phyloP scores from a whole-genome alignment of 2,888 invertebrate genomes.

The Cetonia aurata region DNA sequence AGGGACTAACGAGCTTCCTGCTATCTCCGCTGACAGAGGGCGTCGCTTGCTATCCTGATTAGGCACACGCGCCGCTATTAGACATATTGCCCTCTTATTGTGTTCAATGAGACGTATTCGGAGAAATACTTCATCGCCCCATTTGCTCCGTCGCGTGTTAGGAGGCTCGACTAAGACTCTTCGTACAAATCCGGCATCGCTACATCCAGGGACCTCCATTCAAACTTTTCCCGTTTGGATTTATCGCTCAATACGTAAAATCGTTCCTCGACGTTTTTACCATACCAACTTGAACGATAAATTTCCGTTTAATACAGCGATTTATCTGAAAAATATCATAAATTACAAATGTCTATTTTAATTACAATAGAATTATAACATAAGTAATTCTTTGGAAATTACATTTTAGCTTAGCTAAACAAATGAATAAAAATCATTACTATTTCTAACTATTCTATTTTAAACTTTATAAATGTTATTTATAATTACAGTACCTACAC shows the following conservation, averaged over 20 bases:
- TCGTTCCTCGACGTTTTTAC: conserved; percentile 7
- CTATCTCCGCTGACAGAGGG: conserved; percentile 53
- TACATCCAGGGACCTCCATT: conserved; percentile 9
- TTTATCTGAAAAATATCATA: not conserved
- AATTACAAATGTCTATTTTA: too few relatives aligned
- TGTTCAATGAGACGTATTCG: conserved; percentile 41
- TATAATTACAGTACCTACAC: too few relatives aligned
- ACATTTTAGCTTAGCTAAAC: too few relatives aligned
- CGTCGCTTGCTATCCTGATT: conserved; percentile 52
- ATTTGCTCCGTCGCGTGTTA: conserved; percentile 29
- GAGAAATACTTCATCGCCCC: conserved; percentile 33
- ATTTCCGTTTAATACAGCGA: not conserved
- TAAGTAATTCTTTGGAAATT: too few relatives aligned
- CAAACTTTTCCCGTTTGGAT: conserved; percentile 32
- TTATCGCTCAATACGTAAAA: conserved; percentile 19
- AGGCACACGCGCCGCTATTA: conserved; percentile 49
- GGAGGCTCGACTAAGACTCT: not conserved
- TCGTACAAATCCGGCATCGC: not conserved
- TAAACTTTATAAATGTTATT: too few relatives aligned
- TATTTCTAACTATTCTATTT: not conserved
- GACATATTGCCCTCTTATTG: conserved; percentile 43
- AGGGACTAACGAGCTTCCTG: conserved; percentile 61
- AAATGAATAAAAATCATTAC: too few relatives aligned
- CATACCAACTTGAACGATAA: not conserved
- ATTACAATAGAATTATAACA: too few relatives aligned